These are phyloP conservation scores for Drosophila nigritarsus DNA, from an alignment of 2,888 invertebrate genomes.

Conservation along the genomic window DNA sequence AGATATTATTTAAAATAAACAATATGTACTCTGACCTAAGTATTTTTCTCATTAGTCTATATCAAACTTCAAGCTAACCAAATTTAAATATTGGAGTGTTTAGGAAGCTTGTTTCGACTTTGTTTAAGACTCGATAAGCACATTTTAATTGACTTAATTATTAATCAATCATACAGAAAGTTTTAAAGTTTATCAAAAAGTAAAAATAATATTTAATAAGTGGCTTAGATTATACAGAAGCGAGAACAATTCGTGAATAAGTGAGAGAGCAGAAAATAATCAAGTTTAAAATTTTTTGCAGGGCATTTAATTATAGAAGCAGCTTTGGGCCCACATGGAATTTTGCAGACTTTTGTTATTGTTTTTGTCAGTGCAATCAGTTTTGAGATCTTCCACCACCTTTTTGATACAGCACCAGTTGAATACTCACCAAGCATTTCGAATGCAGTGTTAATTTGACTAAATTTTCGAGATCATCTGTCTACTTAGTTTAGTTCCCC, in stretches of 20 bases:
- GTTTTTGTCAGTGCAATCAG: neutral
- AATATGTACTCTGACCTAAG: neutral
- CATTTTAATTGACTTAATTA: neutral
- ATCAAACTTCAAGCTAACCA: neutral
- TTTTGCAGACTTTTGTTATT: neutral
- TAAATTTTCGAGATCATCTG: slow-evolving; percentile 71
- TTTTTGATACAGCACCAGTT: neutral
- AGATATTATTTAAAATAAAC: neutral
- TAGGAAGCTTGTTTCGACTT: neutral
- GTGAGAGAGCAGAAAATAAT: neutral
- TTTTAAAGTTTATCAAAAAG: neutral
- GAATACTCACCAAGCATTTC: slow-evolving; percentile 7
- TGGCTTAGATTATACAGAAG: neutral
- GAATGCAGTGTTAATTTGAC: slow-evolving; percentile 75
- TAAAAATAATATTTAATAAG: neutral
- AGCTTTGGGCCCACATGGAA: neutral
- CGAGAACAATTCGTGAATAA: neutral
- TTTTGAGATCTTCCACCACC: neutral
- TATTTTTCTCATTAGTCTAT: neutral
- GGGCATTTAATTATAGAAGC: neutral
- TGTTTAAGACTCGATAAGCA: neutral
- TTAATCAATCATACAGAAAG: neutral
- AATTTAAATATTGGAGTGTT: neutral
- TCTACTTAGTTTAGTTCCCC: slow-evolving; percentile 28
- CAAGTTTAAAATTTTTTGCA: neutral